Evolutionary conservation across 2,797 vertebrate species (phyloP), one percentile per base, ranked within the genome.

Genomic region (Melanotaenia nigrans): DNA sequence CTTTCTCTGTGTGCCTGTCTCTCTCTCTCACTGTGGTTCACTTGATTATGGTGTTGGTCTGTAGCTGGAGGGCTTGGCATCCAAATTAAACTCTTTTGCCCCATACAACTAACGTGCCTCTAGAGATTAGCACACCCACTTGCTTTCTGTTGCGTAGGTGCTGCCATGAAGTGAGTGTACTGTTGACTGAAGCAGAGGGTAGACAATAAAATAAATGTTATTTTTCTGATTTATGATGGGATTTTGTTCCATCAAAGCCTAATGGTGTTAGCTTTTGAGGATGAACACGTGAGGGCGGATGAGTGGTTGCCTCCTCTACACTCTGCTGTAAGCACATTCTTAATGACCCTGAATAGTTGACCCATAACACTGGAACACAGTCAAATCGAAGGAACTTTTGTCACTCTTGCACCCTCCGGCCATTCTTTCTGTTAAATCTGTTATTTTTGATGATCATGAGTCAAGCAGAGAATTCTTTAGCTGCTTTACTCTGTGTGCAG

Each of bases 21-120:
- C 55, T 76, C 42, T 42, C 70, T 68, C 73, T 73, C 42, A n/a
- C 81, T 89, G 92, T 85, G 90, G 90, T 90, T 89, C 69, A 75
- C 68, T 83, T 93, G 91, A 93, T 93, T 93, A 93, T 89, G 90
- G 90, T 86, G 87, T 88, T 85, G 84, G 89, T 85, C 82, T 89
- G 83, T 75, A 91, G 87, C 88, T 89, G 11, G 28, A 91, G 90
- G 91, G 88, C 88, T 89, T 87, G 90, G 88, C 90, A 89, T 91
- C 79, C 87, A 88, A 92, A 92, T 91, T 87, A 90, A 92, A 91
- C 87, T 87, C 77, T 82, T 91, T 85, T 85, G 74, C 87, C 75
- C 82, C 74, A n/a, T 65, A 68, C 77, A 85, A 76, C 78, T 80
- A 86, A 86, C 73, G 68, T 77, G 83, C 80, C 87, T 90, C 85